These are phyloP conservation scores for Hypercompe scribonia DNA, from an alignment of 2,888 invertebrate species.

Conservation along the genomic window DNA sequence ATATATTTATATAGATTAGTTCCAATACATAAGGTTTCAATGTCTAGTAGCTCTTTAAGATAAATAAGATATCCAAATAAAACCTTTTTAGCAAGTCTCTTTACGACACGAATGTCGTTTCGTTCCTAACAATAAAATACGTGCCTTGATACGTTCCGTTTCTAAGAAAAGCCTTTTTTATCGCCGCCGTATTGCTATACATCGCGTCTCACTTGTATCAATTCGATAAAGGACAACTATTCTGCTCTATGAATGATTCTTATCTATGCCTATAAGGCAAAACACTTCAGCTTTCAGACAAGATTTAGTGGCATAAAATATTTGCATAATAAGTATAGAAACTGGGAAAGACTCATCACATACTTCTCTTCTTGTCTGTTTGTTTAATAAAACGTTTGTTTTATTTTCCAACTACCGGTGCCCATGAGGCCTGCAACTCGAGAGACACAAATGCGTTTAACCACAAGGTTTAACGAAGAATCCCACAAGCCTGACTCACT, in stretches of 20 bases:
- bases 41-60: not conserved
- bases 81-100: not conserved
- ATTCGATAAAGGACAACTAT: constrained; percentile 34
- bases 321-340: constrained; percentile 9
- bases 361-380: not conserved
- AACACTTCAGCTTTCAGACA: constrained; percentile 30
- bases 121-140: constrained; percentile 22
- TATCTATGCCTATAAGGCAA: constrained; percentile 15
- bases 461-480: no score
- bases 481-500: no score
- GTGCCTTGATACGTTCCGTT: constrained; percentile 24
- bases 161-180: constrained; percentile 33
- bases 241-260: constrained; percentile 26
- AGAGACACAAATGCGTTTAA: no score
- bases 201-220: constrained; percentile 27
- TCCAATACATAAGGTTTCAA: not conserved
- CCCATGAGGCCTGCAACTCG: no score
- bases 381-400: no score
- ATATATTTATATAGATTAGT: no score
- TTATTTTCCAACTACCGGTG: no score
- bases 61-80: not conserved
- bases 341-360: not conserved
- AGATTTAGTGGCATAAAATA: constrained; percentile 25
- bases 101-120: constrained; percentile 11
- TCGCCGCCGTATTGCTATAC: constrained; percentile 34